phyloP scores from a whole-genome alignment of 1,140 invertebrate genomes.

The Chionoecetes opilio region DNA sequence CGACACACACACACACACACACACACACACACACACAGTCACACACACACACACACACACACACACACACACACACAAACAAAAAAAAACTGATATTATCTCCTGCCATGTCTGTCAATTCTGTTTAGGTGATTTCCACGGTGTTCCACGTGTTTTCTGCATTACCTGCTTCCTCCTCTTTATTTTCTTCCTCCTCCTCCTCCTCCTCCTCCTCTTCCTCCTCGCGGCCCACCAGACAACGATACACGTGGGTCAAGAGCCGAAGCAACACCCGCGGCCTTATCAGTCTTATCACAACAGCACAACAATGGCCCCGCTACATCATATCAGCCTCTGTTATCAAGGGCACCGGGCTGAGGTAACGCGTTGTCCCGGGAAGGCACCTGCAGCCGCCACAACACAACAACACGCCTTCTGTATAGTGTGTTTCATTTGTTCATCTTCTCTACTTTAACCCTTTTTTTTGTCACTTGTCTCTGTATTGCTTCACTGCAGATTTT shows the following conservation, averaged over 20 bases:
- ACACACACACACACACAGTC: too few relatives aligned
- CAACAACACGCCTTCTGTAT: too few relatives aligned
- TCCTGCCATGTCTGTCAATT: not conserved
- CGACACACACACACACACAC: too few relatives aligned
- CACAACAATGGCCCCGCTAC: not conserved
- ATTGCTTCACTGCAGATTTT: too few relatives aligned
- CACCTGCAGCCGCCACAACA: not conserved
- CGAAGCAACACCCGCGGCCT: not conserved
- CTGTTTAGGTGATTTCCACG: not conserved
- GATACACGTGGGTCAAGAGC: not conserved
- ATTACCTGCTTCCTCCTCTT: not conserved
- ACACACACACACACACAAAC: constrained; percentile 17
- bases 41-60: not conserved
- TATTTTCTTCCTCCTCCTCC: not conserved
- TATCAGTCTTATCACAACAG: not conserved
- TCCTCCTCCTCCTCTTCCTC: not conserved
- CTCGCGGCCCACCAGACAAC: constrained; percentile 13
- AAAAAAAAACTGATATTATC: not conserved
- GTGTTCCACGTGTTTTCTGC: not conserved
- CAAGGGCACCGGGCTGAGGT: constrained; percentile 23
- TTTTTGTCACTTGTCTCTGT: too few relatives aligned
- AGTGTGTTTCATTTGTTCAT: too few relatives aligned
- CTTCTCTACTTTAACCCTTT: too few relatives aligned
- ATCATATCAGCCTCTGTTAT: constrained; percentile 5
- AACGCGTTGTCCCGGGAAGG: not conserved